Conservation (phyloP, 2,888 invertebrate genomes). For the Hyppa rectilinea region DNA sequence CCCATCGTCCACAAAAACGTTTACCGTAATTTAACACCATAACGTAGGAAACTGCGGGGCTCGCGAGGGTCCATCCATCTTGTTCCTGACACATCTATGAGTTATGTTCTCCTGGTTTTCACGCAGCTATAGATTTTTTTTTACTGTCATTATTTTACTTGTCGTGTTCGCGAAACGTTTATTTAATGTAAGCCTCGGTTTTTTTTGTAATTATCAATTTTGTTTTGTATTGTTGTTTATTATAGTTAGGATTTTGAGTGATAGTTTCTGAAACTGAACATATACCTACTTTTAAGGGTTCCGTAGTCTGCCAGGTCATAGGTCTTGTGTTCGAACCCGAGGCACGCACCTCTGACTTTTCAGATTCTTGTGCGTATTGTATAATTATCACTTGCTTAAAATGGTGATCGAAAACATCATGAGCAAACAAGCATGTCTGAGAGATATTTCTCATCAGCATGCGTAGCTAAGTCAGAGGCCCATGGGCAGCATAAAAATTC, state of each 20-base stretch:
- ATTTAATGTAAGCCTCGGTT: constrained; percentile 4
- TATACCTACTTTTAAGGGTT: no score
- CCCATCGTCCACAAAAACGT: constrained; percentile 51
- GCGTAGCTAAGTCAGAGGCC: no score
- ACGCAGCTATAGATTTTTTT: constrained; percentile 45
- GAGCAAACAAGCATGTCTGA: no score
- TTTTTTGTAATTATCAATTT: constrained; percentile 21
- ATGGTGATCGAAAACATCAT: no score
- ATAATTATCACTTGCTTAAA: no score
- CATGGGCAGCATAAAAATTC: no score
- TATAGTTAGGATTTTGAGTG: background rate
- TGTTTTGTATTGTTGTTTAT: constrained; percentile 9
- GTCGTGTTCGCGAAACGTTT: constrained; percentile 15
- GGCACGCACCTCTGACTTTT: no score
- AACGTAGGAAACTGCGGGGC: constrained; percentile 20
- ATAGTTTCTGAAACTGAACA: background rate
- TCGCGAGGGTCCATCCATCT: constrained; percentile 57
- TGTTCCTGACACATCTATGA: constrained; percentile 56
- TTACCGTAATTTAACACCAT: constrained; percentile 58
- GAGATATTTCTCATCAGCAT: no score
- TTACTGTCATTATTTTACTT: constrained; percentile 38
- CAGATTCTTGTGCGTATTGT: no score
- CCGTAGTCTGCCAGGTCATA: no score
- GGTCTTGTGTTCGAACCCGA: no score
- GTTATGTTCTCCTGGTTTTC: constrained; percentile 45